Evolutionary conservation across 2,113 vertebrate genomes (phyloP), one percentile per base, ranked within the genome.

Genomic region (Oncorhynchus mykiss): DNA sequence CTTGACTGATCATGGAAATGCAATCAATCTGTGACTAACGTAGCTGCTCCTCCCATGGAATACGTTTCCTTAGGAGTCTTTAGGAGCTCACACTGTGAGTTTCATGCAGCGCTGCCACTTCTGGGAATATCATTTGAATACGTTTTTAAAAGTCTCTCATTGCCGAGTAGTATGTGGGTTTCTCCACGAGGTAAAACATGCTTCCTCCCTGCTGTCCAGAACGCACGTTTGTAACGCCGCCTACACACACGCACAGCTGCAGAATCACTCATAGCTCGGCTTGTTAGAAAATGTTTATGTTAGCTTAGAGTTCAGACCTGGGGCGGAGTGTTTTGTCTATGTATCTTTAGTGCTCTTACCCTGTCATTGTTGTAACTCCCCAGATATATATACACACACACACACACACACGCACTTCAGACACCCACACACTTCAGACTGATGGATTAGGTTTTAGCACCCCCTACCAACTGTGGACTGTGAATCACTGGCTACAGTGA

Each of bases 401-500:
- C 8, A 39, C 34, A 9, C 34, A 45, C 39, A 11, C 8, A 4
- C 49, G 16, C 49, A 16, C 49, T 39, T 29, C 65, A 31, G 20
- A 49, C 22, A 71, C 75, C 24, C 64, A 80, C 70, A 62, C 60
- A 9, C 39, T 29, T 31, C 31, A 24, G 70, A 57, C 73, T 87
- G 82, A 86, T 86, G 84, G 80, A 89, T 90, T 85, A 83, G 82
- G 66, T 62, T 88, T 82, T 77, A 90, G 86, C 89, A 77, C 82
- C 85, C 85, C 82, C 87, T 86, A 86, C 82, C 88, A 88, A 18
- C 51, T 54, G 51, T 54, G 16, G 12, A 54, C 13, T 54, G 51
- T 54, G 51, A 54, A 54, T 54, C 51, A 18, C 51, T 54, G 51
- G 16, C 39, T 45, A 45, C 2, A 45, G 39, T 45, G 39, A 11